Conservation (phyloP, 2,113 vertebrate species). For the Myrmophylax atrothorax region DNA sequence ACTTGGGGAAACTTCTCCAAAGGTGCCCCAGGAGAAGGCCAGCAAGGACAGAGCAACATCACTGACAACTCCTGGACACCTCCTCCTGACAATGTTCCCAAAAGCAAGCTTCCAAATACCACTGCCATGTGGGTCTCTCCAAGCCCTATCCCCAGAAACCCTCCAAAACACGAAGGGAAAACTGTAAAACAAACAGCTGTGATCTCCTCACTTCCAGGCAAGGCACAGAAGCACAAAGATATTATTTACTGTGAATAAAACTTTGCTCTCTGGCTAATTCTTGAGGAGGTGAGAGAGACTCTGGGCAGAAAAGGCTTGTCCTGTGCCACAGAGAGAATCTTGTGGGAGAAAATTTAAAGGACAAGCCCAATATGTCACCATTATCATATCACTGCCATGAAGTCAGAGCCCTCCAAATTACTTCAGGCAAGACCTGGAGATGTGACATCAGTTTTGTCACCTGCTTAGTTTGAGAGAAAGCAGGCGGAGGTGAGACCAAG, state of each 20-base stretch:
- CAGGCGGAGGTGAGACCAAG: conserved; percentile 30
- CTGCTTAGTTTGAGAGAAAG: neutral
- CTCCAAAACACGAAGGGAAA: neutral
- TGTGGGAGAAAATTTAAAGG: neutral
- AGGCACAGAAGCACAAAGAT: neutral
- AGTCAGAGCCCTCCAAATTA: neutral
- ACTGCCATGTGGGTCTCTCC: neutral
- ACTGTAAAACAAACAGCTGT: neutral
- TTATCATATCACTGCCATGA: neutral
- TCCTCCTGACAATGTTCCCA: neutral
- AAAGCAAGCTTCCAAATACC: neutral
- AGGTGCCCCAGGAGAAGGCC: neutral
- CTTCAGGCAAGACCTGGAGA: neutral
- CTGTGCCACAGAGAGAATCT: neutral
- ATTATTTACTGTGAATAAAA: neutral
- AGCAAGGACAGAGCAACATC: neutral
- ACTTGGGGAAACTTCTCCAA: neutral
- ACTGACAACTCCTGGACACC: neutral
- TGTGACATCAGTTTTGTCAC: neutral
- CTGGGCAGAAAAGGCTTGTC: neutral
- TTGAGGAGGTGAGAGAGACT: neutral
- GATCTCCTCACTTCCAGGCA: neutral
- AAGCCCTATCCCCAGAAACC: neutral
- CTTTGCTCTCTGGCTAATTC: neutral
- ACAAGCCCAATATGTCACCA: neutral